Base-by-base conservation (phyloP, 2,797 vertebrate species). In the Netta rufina region DNA sequence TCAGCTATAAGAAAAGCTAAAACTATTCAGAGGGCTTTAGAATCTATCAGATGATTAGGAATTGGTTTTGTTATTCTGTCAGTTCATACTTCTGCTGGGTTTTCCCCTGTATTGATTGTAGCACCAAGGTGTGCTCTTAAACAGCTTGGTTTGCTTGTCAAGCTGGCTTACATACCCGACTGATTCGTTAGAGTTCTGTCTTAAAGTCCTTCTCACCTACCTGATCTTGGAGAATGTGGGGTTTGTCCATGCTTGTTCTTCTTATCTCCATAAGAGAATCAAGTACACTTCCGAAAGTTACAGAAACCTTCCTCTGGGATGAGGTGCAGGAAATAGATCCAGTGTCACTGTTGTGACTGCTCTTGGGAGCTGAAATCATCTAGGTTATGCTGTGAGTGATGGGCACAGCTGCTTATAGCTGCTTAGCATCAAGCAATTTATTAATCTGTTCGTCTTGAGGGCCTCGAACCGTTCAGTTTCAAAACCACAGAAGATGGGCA, bases 131-230 rank as follows among this genome's bases (percentile, higher is more conserved):
- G 11, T 69, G 38, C 27, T 76, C 5, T 39, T 69, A 12, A 41
- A 71, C 21, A 20, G 1, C 30, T 88, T 5, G 4, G 17, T n/a
- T 87, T 33, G 24, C 71, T 58, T 65, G 1, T 27, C 0, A 0
- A 67, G 30, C 45, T 81, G 74, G 11, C 14, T 33, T 47, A 3
- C 6, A 2, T 9, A 32, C 0, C 3, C 64, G 36, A n/a, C 38
- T 66, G 72, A 61, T 71, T 60, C 0, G 0, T 64, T 79, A 0
- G 0, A 47, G n/a, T 51, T 45, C 28, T 33, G 19, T 64, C 33
- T 43, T 15, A 2, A 84, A 87, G 33, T 57, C 30, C 19, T 81
- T 13, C 72, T 77, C 39, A 17, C 24, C 54, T 56, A 11, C 32
- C 20, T 79, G 20, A 19, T 53, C 24, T 67, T 25, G 4, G 16